These are phyloP conservation scores for Mesorhabditis spiculigera DNA, from an alignment of 2,888 invertebrate species.

Conservation along the genomic window DNA sequence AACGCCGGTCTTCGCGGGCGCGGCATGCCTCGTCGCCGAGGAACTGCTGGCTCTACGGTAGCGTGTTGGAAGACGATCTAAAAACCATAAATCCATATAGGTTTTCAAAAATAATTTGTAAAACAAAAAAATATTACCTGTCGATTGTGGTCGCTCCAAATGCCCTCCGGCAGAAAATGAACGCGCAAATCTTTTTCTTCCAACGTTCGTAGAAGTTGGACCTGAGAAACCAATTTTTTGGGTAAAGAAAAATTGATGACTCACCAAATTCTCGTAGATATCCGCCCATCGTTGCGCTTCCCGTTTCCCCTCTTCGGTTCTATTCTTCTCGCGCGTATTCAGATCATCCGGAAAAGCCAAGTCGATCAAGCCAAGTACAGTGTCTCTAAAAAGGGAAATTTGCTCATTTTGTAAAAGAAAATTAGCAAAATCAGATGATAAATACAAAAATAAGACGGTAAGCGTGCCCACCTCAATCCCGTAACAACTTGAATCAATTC, in stretches of 20 bases:
- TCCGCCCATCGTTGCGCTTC: not conserved
- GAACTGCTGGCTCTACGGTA: not conserved
- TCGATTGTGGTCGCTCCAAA: constrained; percentile 65
- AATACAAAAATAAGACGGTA: not conserved
- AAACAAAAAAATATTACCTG: constrained; percentile 12
- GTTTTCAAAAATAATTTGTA: not conserved
- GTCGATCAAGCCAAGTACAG: constrained; percentile 80
- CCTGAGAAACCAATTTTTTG: constrained; percentile 50
- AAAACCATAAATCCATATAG: not conserved
- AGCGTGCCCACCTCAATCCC: not conserved
- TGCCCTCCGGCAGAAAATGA: constrained; percentile 72
- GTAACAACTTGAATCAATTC: not conserved
- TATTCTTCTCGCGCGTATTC: not conserved
- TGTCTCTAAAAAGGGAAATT: constrained; percentile 60
- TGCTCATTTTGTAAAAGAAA: not conserved
- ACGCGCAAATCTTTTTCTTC: constrained; percentile 82
- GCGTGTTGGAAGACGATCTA: constrained; percentile 1
- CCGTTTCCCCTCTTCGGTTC: constrained; percentile 10
- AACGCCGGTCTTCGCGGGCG: not conserved
- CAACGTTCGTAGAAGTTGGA: constrained; percentile 75
- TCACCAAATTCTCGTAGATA: not conserved
- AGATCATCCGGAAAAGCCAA: constrained; percentile 73
- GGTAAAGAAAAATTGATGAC: not conserved
- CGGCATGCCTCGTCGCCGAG: not conserved
- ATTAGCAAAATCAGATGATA: not conserved